phyloP scores from a whole-genome alignment of 2,797 vertebrate genomes.

The Pyrocephalus nanus region DNA sequence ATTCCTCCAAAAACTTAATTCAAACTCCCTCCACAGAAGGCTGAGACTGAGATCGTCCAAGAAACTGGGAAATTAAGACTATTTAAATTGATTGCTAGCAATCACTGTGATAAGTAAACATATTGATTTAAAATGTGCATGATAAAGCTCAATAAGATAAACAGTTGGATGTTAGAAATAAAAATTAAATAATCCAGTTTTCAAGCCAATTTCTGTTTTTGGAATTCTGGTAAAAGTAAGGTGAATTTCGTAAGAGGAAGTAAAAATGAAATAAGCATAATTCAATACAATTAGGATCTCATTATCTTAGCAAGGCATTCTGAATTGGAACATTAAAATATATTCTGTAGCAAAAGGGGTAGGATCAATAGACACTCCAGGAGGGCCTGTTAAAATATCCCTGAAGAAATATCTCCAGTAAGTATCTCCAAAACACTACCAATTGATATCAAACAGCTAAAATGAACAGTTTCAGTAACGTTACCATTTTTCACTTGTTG shows the following conservation, averaged over 20 bases:
- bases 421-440: not conserved
- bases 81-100: not conserved
- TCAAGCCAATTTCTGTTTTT: not conserved
- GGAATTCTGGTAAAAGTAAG: not conserved
- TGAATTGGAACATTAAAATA: not conserved
- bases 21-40: not conserved
- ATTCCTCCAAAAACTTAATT: not conserved
- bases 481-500: not conserved
- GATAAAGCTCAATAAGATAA: not conserved
- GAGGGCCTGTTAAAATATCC: not conserved
- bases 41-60: not conserved
- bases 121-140: not conserved
- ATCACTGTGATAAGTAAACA: not conserved
- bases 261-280: not conserved
- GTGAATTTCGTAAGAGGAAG: not conserved
- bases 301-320: not conserved
- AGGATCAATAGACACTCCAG: not conserved
- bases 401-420: not conserved
- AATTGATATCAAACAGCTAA: not conserved
- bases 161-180: not conserved
- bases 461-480: not conserved
- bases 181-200: not conserved
- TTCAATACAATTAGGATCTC: not conserved
- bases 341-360: not conserved
- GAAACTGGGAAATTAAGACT: not conserved